Conservation (phyloP, 2,888 invertebrate genomes). For the Aplocera efformata region DNA sequence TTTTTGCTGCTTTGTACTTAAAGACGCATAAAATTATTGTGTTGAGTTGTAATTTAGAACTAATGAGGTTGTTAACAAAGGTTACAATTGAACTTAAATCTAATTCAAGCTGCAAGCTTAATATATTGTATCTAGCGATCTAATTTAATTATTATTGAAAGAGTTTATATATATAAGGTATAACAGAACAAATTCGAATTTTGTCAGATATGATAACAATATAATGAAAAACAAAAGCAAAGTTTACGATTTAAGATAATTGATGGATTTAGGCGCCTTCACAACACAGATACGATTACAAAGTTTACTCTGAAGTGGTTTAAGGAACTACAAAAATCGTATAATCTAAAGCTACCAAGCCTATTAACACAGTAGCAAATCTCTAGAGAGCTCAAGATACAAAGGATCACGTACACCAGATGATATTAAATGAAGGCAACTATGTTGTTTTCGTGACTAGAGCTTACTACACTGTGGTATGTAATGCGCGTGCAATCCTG, state of each 20-base stretch:
- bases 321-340: neutral
- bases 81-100: constrained; percentile 34
- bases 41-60: constrained; percentile 41
- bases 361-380: constrained; percentile 26
- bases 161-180: too few species aligned
- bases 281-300: neutral
- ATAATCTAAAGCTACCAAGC: constrained; percentile 18
- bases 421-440: constrained; percentile 61
- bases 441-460: constrained; percentile 67
- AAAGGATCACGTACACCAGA: constrained; percentile 55
- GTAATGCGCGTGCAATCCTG: constrained; percentile 1
- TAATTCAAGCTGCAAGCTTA: too few species aligned
- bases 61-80: constrained; percentile 42
- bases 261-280: too few species aligned
- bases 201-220: too few species aligned
- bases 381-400: constrained; percentile 23
- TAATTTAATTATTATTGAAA: too few species aligned
- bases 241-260: too few species aligned
- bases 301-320: too few species aligned
- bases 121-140: too few species aligned
- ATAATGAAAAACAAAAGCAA: too few species aligned
- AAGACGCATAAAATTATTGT: constrained; percentile 33
- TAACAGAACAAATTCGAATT: too few species aligned
- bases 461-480: constrained; percentile 9
- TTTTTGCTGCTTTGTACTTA: constrained; percentile 22